phyloP scores from a whole-genome alignment of 2,888 invertebrate genomes.

The Phengaris alcon region DNA sequence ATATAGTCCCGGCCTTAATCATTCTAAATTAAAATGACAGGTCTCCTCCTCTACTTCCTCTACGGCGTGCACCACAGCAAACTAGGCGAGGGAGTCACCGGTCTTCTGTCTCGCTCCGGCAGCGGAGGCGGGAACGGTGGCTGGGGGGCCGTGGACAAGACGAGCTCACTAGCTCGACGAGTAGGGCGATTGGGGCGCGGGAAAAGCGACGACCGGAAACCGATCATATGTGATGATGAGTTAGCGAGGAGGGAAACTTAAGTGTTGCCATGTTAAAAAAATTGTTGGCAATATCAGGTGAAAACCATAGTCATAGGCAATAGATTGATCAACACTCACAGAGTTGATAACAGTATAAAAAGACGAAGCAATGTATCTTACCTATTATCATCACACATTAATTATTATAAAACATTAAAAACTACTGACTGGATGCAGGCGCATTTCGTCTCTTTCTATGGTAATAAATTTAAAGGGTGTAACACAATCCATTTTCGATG shows the following conservation, averaged over 20 bases:
- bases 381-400: too few relatives aligned
- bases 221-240: constrained; percentile 72
- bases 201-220: constrained; percentile 68
- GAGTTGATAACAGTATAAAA: too few relatives aligned
- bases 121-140: constrained; percentile 63
- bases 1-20: neutral
- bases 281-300: neutral
- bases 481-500: too few relatives aligned
- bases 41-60: constrained; percentile 88
- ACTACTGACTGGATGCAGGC: too few relatives aligned
- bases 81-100: constrained; percentile 81
- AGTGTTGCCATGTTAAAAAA: constrained; percentile 46
- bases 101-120: constrained; percentile 62
- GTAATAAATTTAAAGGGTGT: too few relatives aligned
- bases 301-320: neutral
- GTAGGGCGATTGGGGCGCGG: constrained; percentile 63
- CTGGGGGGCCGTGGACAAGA: constrained; percentile 74
- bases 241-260: constrained; percentile 65
- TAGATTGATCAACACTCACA: too few relatives aligned
- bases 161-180: constrained; percentile 62
- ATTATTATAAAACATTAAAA: too few relatives aligned
- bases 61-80: constrained; percentile 93
- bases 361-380: too few relatives aligned
- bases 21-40: constrained; percentile 64
- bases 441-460: too few relatives aligned